Evolutionary conservation across 2,113 vertebrate species (phyloP), one percentile per base, ranked within the genome.

Genomic region (Menidia beryllina): DNA sequence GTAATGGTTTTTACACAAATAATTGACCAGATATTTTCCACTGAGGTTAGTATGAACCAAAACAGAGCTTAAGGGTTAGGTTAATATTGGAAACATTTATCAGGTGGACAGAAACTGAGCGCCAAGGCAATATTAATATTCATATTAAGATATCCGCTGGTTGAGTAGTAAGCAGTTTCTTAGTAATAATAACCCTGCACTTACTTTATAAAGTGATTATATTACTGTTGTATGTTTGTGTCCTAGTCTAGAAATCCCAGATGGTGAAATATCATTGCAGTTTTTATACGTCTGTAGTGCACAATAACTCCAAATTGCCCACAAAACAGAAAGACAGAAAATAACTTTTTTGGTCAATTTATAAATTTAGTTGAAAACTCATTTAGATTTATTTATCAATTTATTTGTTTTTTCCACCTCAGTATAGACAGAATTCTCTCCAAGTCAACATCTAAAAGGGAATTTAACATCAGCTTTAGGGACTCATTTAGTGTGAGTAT

Each of bases 211-310:
- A 43, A 56, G 43, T 56, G 45, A 48, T 59, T 64, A 24, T 30
- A 52, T 39, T 15, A 21, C 17, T 39, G 4, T 60, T 4, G 48
- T 48, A 48, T 23, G 39, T 67, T 75, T 36, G 43, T 23, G 53
- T 20, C n/a, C 26, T 51, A 48, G 14, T 50, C 25, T 13, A 25
- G 36, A 43, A 8, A 14, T 30, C 26, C 41, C 45, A 25, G 53
- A 14, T 61, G 45, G 50, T 21, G 27, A 58, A 66, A 52, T 20
- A 47, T 52, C 14, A 69, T 49, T 65, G 27, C 15, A 52, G 26
- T 47, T 56, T 69, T 61, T 65, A 76, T 61, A 36, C 67, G n/a
- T 72, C 55, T 19, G 3, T 36, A 21, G 48, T 64, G 43, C 24
- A 75, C 45, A 45, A 38, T 53, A 19, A 53, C n/a, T 38, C 24